A percentile compares a stretch with the other conserved stretches of the same genome.
phyloP scores from a whole-genome alignment of 2,113 vertebrate genomes.

The Thamnaconus septentrionalis region DNA sequence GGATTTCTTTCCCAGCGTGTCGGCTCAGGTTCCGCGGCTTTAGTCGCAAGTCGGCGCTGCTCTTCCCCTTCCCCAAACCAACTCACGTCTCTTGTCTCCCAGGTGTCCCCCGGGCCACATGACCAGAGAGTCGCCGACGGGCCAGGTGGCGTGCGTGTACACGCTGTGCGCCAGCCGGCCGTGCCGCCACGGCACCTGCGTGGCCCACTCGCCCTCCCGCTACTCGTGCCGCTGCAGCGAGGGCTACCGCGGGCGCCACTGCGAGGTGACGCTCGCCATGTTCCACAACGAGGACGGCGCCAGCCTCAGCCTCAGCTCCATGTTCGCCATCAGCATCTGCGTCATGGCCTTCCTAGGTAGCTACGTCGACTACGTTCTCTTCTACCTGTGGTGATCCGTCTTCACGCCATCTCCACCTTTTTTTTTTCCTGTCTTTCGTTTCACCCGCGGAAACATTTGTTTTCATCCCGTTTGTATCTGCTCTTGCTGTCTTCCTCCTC shows the following conservation, averaged over 20 bases:
- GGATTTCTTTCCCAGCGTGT: slow-evolving; percentile 45
- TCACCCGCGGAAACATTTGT: background rate
- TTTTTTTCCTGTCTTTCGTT: slow-evolving; percentile 1
- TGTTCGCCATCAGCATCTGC: slow-evolving; percentile 88
- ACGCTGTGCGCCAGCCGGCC: slow-evolving; percentile 82
- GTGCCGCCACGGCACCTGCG: slow-evolving; percentile 84
- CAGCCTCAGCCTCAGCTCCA: slow-evolving; percentile 85
- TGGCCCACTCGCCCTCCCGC: slow-evolving; percentile 77
- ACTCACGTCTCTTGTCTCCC: slow-evolving; percentile 22
- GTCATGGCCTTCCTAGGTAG: slow-evolving; percentile 89
- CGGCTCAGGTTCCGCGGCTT: slow-evolving; percentile 31
- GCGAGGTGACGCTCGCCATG: slow-evolving; percentile 80
- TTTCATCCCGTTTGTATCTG: slow-evolving; percentile 24
- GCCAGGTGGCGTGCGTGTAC: slow-evolving; percentile 77
- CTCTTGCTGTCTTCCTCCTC: slow-evolving; percentile 1
- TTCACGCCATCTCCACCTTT: background rate
- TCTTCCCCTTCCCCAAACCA: background rate
- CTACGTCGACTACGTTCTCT: slow-evolving; percentile 80
- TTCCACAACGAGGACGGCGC: slow-evolving; percentile 77
- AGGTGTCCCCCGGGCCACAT: slow-evolving; percentile 86
- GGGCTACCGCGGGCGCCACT: slow-evolving; percentile 82
- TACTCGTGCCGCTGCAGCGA: slow-evolving; percentile 82
- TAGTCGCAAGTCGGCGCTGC: background rate
- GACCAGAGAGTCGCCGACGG: slow-evolving; percentile 75
- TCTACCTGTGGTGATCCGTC: slow-evolving; percentile 66